Evolutionary conservation across 2,888 invertebrate species (phyloP), one percentile per base, ranked within the genome.

Genomic region (Caenorhabditis becei): DNA sequence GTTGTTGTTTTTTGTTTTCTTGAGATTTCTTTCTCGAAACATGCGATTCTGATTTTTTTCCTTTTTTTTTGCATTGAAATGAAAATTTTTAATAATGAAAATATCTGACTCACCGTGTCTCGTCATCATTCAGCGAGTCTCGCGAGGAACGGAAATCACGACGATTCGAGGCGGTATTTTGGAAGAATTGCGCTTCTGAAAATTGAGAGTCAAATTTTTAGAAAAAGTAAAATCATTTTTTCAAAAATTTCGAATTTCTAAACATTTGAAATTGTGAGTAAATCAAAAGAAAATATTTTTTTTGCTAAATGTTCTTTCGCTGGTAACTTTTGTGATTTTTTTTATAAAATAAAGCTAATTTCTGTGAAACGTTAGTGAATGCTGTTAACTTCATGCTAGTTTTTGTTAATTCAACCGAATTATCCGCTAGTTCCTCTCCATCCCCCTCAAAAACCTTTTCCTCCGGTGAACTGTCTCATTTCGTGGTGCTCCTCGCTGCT

Each of bases 401-500:
- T 26, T 16, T 62, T 44, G 26, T 20, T 65, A 24, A 49, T 49
- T 16, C 5, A 14, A 14, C 35, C 8, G 3, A 2, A 18, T n/a
- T n/a, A n/a, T n/a, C n/a, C n/a, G n/a, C n/a, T n/a, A n/a, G n/a
- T n/a, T n/a, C n/a, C n/a, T n/a, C n/a, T n/a, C n/a, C n/a, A n/a
- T n/a, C 5, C 24, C 14, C 20, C 26, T 2, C 14, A 26, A 5
- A 51, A 41, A 72, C 72, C 72, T 72, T 32, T 24, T 65, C 56
- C 63, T 0, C 63, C 63, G 5, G 26, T 20, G n/a, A 65, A 56
- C 2, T 37, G 10, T 5, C 74, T 14, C 74, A 74, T 74, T 23
- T 74, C 74, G 5, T 59, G 58, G 23, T 70, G 58, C 26, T 63
- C 70, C 32, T 77, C 77, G 58, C 65, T 77, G 70, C 70, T 70